phyloP scores from a whole-genome alignment of 2,113 vertebrate genomes.

The Hydrolagus affinis region DNA sequence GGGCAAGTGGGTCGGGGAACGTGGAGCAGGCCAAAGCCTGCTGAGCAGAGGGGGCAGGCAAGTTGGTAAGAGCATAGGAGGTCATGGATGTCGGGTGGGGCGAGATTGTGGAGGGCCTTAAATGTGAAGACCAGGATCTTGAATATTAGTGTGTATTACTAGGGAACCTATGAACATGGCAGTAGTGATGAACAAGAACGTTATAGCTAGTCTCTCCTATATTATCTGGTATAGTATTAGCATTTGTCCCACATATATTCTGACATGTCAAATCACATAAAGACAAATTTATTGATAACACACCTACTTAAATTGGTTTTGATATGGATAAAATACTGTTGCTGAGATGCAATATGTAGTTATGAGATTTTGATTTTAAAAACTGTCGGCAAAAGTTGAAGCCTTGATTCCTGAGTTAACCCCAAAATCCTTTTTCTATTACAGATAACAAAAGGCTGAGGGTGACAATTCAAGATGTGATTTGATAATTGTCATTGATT shows the following conservation, averaged over 20 bases:
- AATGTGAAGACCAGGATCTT: too few species aligned
- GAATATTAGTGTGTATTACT: too few species aligned
- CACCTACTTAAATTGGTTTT: neutral
- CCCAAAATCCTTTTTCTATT: neutral
- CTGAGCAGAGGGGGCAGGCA: too few species aligned
- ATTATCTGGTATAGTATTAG: neutral
- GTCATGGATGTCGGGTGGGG: too few species aligned
- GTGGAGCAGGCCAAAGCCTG: too few species aligned
- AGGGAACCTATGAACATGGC: too few species aligned
- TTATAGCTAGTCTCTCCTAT: neutral
- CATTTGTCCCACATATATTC: neutral
- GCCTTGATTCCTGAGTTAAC: neutral
- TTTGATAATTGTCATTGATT: too few species aligned
- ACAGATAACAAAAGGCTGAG: neutral
- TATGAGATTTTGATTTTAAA: neutral
- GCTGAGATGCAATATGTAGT: neutral
- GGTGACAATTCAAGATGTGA: too few species aligned
- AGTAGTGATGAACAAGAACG: too few species aligned
- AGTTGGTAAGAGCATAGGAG: too few species aligned
- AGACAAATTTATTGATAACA: neutral
- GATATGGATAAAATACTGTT: neutral
- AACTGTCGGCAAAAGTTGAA: neutral
- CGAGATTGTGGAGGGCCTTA: too few species aligned
- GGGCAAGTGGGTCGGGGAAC: too few species aligned
- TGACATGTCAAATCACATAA: neutral